These are phyloP conservation scores for Anthophora plumipes DNA, from an alignment of 2,888 invertebrate species.

Conservation along the genomic window DNA sequence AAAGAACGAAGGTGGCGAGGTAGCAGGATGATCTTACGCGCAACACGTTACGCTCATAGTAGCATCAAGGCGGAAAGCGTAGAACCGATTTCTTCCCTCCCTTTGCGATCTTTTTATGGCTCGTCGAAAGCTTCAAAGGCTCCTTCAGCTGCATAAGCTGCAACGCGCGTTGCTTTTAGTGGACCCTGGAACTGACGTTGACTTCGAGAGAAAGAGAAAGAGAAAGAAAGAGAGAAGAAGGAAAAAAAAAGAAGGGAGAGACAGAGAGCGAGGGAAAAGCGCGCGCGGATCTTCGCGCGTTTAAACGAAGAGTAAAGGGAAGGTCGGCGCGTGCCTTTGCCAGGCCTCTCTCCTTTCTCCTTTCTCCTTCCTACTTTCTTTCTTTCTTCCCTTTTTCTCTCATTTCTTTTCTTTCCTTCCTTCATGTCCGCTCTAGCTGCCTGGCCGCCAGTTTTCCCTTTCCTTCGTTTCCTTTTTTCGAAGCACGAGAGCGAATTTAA, in stretches of 20 bases:
- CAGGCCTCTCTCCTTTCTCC: constrained; percentile 36
- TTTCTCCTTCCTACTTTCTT: constrained; percentile 1
- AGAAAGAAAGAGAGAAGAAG: too few relatives aligned
- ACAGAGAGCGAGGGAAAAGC: too few relatives aligned
- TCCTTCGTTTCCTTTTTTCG: constrained; percentile 57
- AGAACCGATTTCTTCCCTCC: constrained; percentile 30
- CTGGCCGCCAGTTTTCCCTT: constrained; percentile 17
- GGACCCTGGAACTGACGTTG: constrained; percentile 46
- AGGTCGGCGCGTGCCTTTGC: constrained; percentile 48
- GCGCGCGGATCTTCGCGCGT: constrained; percentile 53
- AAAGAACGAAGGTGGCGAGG: constrained; percentile 10
- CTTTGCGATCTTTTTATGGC: constrained; percentile 44
- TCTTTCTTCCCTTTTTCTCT: neutral
- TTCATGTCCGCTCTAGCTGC: neutral
- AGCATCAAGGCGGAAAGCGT: constrained; percentile 16
- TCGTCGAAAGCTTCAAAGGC: constrained; percentile 47
- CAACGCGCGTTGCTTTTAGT: constrained; percentile 43
- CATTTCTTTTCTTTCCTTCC: neutral
- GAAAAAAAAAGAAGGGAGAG: neutral
- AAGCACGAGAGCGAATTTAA: constrained; percentile 74
- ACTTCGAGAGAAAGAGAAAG: constrained; percentile 34
- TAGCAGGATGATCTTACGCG: constrained; percentile 24
- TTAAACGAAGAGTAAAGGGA: constrained; percentile 13
- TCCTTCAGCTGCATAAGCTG: constrained; percentile 24
- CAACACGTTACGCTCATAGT: constrained; percentile 30